Conservation (phyloP, 1,140 invertebrate genomes). For the Drosophila albomicans region DNA sequence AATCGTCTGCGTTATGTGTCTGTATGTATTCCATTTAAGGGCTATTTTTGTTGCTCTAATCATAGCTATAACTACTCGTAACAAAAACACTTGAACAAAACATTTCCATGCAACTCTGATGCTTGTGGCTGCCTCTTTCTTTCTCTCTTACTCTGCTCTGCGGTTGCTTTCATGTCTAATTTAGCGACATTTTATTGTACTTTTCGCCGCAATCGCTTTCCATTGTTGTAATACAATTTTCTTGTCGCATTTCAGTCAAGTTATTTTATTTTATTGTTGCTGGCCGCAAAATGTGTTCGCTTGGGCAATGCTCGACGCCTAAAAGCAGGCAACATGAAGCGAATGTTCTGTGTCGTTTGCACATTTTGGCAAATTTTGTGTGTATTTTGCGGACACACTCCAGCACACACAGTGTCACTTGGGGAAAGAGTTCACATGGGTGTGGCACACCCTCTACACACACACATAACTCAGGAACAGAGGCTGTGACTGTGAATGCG, state of each 20-base stretch:
- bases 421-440: constrained; percentile 23
- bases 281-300: constrained; percentile 73
- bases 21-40: neutral
- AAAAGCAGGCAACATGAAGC: constrained; percentile 57
- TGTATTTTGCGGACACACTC: constrained; percentile 57
- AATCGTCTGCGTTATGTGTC: neutral
- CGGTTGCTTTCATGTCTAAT: constrained; percentile 81
- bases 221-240: constrained; percentile 82
- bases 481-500: constrained; percentile 55
- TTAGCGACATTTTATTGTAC: constrained; percentile 83
- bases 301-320: constrained; percentile 51
- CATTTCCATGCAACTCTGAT: constrained; percentile 28
- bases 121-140: neutral
- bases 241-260: constrained; percentile 80
- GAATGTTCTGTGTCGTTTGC: constrained; percentile 74
- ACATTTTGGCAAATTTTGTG: constrained; percentile 71
- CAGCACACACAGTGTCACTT: constrained; percentile 8
- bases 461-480: constrained; percentile 66
- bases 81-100: constrained; percentile 7
- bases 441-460: constrained; percentile 25
- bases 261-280: constrained; percentile 61
- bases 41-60: constrained; percentile 4
- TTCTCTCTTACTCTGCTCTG: constrained; percentile 43
- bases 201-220: constrained; percentile 80
- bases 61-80: neutral